Base-by-base conservation (phyloP, 2,113 vertebrate species). In the Periophthalmus modestus region DNA sequence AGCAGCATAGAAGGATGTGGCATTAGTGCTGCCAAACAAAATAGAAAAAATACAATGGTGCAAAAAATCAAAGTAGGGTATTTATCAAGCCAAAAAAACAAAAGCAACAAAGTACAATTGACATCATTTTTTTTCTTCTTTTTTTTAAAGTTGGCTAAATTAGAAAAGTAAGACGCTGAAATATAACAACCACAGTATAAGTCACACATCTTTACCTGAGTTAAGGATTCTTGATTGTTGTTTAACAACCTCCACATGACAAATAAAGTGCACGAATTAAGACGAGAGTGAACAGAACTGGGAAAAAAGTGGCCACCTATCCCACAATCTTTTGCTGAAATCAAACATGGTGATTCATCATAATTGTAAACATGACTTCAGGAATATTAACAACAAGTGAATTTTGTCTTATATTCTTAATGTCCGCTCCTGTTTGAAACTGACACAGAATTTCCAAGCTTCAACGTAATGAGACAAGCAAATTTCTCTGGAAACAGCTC, bases 391-490 rank as follows among this genome's bases (percentile, higher is more conserved):
- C 19, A 71, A 23, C 4, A 5, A 14, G 18, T 24, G 21, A 16
- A 10, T 54, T 18, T 57, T 0, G 0, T 73, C 46, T 13, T 86
- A 88, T 46, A 75, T 86, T 81, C 84, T 89, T 71, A 89, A 91
- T 24, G 59, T 72, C 2, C 87, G 90, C 28, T 94, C 92, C 28
- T 88, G 81, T 59, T 93, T 97, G 84, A 95, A 92, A 18, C 24
- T 0, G 0, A 95, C 92, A 0, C 93, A 94, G 0, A 91, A 87
- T 83, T 93, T 96, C 97, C 97, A 99, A 0, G 94, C 93, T 1
- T 93, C 91, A 0, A 93, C 61, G 1, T 89, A 95, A 0, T 91
- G 94, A 3, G 90, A 88, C 63, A 98, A 87, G 1, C 46, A 69
- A 66, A 99, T 95, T 65, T 93, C 0, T 89, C 80, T 0, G 97